Percentiles rank a stretch among this genome's conserved stretches.
Evolutionary conservation across 2,113 vertebrate genomes (phyloP).

Genomic region (Bettongia penicillata): DNA sequence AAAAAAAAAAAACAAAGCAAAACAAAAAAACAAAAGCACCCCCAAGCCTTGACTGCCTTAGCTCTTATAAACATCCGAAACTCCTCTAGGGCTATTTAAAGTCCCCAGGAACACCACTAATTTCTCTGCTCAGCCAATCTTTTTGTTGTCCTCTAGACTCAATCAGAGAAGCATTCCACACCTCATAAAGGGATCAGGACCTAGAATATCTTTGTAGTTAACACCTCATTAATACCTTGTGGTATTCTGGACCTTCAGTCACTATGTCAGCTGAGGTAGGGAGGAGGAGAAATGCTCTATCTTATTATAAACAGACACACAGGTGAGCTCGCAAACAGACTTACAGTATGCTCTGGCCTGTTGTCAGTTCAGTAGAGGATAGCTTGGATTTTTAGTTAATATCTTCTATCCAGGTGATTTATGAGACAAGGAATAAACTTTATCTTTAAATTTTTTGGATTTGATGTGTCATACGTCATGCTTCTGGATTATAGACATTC

Average conservation of each 20-base stretch:
- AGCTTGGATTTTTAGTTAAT: background rate
- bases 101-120: background rate
- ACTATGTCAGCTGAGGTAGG: background rate
- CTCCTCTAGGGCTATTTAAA: background rate
- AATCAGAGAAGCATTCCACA: background rate
- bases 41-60: background rate
- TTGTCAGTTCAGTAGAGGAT: background rate
- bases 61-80: background rate
- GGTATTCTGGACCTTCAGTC: background rate
- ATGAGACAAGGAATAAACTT: background rate
- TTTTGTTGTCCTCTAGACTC: background rate
- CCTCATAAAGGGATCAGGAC: background rate
- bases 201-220: background rate
- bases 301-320: background rate
- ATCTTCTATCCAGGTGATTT: background rate
- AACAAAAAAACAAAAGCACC: too few species aligned
- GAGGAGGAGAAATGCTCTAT: background rate
- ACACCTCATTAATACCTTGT: background rate
- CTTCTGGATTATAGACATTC: too few species aligned
- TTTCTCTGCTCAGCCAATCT: background rate
- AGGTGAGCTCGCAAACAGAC: background rate
- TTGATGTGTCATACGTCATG: background rate
- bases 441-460: background rate
- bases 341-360: background rate
- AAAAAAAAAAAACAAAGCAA: too few species aligned